Evolutionary conservation across 2,888 invertebrate species (phyloP).

Genomic region (Conomelus anceps): DNA sequence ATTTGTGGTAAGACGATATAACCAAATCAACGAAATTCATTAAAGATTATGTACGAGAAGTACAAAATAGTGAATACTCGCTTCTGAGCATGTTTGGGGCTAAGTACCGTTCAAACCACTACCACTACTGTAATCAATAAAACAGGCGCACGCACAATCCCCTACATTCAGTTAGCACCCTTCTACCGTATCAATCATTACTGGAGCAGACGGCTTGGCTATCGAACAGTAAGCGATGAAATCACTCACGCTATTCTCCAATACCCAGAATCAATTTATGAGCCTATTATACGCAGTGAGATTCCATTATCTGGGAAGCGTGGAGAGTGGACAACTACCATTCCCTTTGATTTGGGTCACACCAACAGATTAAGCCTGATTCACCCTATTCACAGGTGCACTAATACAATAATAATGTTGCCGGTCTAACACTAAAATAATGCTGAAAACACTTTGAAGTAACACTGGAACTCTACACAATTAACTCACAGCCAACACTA

Average conservation of each 20-base stretch:
- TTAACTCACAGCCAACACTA: too few species aligned
- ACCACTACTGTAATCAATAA: not conserved
- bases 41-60: too few species aligned
- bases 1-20: too few species aligned
- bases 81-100: not conserved
- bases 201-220: not conserved
- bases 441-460: too few species aligned
- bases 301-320: not conserved
- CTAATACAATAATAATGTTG: not conserved
- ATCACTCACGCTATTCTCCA: not conserved
- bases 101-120: not conserved
- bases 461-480: too few species aligned
- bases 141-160: not conserved
- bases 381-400: not conserved
- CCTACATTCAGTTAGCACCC: not conserved
- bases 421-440: too few species aligned
- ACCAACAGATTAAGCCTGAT: too few species aligned
- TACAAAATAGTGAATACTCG: too few species aligned
- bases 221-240: not conserved
- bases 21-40: too few species aligned
- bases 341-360: not conserved
- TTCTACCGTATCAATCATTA: not conserved
- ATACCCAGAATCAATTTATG: not conserved
- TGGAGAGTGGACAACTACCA: not conserved
- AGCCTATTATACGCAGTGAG: not conserved